These are phyloP conservation scores for Drosophila lacertosa DNA, from an alignment of 1,140 invertebrate genomes.

Conservation along the genomic window DNA sequence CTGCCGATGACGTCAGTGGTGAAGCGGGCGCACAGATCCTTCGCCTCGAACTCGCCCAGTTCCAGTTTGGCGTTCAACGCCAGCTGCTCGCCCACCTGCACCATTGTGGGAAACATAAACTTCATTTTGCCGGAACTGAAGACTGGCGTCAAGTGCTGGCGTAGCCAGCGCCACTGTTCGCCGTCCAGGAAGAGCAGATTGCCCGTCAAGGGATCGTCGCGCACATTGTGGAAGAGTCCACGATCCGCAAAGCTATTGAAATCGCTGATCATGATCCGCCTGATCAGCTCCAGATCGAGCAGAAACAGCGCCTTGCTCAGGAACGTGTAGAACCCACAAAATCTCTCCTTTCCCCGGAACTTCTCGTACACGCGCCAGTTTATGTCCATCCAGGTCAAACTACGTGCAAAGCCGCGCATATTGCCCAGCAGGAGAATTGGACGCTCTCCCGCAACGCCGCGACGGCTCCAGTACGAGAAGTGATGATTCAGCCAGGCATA, in stretches of 20 bases:
- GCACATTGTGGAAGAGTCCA: constrained; percentile 84
- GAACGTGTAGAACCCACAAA: constrained; percentile 64
- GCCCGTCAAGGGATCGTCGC: constrained; percentile 85
- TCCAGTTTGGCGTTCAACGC: constrained; percentile 33
- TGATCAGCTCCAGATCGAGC: constrained; percentile 70
- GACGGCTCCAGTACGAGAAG: constrained; percentile 84
- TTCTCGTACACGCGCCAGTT: constrained; percentile 55
- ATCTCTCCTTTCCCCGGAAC: constrained; percentile 47
- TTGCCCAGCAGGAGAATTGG: constrained; percentile 57
- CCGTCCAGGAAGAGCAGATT: constrained; percentile 85
- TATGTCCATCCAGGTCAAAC: constrained; percentile 64
- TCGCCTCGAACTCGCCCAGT: constrained; percentile 85
- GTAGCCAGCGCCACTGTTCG: constrained; percentile 85
- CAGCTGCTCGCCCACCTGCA: constrained; percentile 6
- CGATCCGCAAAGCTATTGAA: constrained; percentile 79
- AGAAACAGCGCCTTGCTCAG: constrained; percentile 61
- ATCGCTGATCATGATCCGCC: constrained; percentile 76
- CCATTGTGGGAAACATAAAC: constrained; percentile 83
- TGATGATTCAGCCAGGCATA: constrained; percentile 46
- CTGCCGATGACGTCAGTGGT: constrained; percentile 87
- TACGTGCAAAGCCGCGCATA: constrained; percentile 57
- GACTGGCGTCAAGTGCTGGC: constrained; percentile 85
- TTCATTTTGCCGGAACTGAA: constrained; percentile 87
- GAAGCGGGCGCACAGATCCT: constrained; percentile 86
- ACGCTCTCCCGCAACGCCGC: constrained; percentile 71